Evolutionary conservation across 2,113 vertebrate genomes (phyloP).

Genomic region (Sylvietta virens): DNA sequence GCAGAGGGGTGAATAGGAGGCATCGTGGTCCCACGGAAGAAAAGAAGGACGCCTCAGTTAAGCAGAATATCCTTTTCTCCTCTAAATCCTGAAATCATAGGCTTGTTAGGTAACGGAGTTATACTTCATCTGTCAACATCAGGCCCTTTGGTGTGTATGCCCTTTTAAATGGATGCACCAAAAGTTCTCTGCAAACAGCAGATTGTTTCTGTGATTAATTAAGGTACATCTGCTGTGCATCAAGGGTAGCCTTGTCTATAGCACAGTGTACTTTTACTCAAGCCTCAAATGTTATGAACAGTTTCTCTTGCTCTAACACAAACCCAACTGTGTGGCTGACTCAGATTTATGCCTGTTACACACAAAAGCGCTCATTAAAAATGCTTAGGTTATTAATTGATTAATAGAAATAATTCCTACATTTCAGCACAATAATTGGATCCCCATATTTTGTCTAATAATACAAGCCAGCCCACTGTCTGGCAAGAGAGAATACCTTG

Average conservation of each 20-base stretch:
- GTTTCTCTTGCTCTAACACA: not conserved
- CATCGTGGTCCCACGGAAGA: not conserved
- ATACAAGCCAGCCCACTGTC: not conserved
- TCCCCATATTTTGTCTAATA: not conserved
- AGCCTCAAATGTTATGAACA: not conserved
- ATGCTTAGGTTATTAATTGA: not conserved
- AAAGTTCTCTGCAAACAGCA: not conserved
- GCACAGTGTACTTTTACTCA: not conserved
- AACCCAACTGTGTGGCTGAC: not conserved
- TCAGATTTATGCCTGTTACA: not conserved
- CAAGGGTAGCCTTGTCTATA: not conserved
- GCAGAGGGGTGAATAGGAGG: not conserved
- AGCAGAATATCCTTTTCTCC: not conserved
- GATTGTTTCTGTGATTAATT: constrained; percentile 5
- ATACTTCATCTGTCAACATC: not conserved
- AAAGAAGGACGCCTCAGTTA: not conserved
- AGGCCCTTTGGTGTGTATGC: not conserved
- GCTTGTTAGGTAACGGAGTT: not conserved
- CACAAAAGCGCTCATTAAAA: not conserved
- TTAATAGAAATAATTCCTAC: not conserved
- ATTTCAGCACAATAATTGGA: not conserved
- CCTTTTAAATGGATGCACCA: not conserved
- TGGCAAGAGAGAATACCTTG: not conserved
- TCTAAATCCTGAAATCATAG: not conserved
- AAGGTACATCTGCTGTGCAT: constrained; percentile 14